Conservation (phyloP, 1,140 invertebrate genomes). For the Apis cerana region DNA sequence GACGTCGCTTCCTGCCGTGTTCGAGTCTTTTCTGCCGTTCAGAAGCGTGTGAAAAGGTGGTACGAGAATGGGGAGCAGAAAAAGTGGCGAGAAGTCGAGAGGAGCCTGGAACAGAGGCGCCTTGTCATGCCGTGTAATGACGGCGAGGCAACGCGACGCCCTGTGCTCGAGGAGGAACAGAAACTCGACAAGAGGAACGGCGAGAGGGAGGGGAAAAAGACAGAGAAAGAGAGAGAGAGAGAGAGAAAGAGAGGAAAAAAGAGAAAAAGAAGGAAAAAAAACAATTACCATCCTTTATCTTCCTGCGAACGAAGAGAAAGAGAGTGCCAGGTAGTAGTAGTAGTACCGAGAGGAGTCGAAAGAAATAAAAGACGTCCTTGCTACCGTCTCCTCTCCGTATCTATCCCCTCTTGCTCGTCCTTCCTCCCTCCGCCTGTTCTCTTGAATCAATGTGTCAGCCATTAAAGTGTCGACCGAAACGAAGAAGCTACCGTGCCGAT, state of each 20-base stretch:
- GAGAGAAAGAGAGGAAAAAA: neutral
- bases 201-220: conserved; percentile 27
- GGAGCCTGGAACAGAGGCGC: conserved; percentile 67
- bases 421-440: conserved; percentile 8
- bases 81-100: conserved; percentile 68
- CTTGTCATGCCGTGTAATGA: conserved; percentile 77
- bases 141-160: conserved; percentile 66
- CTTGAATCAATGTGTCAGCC: conserved; percentile 60
- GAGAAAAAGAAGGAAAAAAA: conserved; percentile 45
- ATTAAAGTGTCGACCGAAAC: conserved; percentile 61
- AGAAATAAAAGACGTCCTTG: conserved; percentile 57
- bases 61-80: conserved; percentile 66
- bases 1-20: conserved; percentile 59
- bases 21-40: conserved; percentile 59
- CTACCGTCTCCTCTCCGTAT: conserved; percentile 61
- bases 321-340: conserved; percentile 47
- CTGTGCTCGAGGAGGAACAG: conserved; percentile 44
- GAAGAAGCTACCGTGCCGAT: conserved; percentile 58
- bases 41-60: conserved; percentile 68
- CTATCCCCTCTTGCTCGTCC: conserved; percentile 35
- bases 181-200: conserved; percentile 55
- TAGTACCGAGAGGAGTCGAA: conserved; percentile 53
- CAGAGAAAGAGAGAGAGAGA: neutral
- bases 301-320: conserved; percentile 53
- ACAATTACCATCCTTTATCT: conserved; percentile 63